Evolutionary conservation across 2,797 vertebrate species (phyloP), one percentile per base, ranked within the genome.

Genomic region (Coreius guichenoti): DNA sequence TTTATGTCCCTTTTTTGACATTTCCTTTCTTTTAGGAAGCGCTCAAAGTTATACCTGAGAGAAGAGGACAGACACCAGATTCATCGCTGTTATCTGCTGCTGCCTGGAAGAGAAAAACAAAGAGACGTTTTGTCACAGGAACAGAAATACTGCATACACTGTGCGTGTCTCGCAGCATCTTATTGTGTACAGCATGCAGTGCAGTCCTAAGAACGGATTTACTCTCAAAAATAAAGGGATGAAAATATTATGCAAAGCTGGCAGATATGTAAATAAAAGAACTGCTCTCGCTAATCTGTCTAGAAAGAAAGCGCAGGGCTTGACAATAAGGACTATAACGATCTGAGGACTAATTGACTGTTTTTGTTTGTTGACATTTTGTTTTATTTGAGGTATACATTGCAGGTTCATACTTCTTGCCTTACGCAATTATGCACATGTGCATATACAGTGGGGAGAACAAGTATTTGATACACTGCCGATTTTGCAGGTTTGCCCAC

Each of bases 1-100:
- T 92, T 89, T 88, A 89, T 92, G 91, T 93, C 90, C 86, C 89
- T 83, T 89, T 88, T 89, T 90, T 92, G 92, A 88, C 89, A 90
- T 90, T 93, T 92, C 79, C 83, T 91, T 90, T 87, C 87, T 88
- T 82, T 89, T 61, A 82, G 73, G 17, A 75, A 77, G 58, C 4
- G n/a, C 33, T 51, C 29, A 86, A 82, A 80, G 90, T 91, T 77
- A 83, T 61, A 84, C 83, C 75, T 70, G 65, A 67, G 86, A 72
- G 63, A 63, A 16, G 74, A 86, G 82, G 78, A 87, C 23, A 81
- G 85, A 76, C 86, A 88, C 86, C 89, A 89, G 91, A 92, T 90
- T 88, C 79, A 84, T 83, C 78, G 77, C 89, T 87, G 86, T 91
- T 92, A 89, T 92, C 90, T 88, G 79, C 84, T 83, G 82, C 47